Evolutionary conservation across 2,888 invertebrate species (phyloP).

Genomic region (Nemoura dubitans): DNA sequence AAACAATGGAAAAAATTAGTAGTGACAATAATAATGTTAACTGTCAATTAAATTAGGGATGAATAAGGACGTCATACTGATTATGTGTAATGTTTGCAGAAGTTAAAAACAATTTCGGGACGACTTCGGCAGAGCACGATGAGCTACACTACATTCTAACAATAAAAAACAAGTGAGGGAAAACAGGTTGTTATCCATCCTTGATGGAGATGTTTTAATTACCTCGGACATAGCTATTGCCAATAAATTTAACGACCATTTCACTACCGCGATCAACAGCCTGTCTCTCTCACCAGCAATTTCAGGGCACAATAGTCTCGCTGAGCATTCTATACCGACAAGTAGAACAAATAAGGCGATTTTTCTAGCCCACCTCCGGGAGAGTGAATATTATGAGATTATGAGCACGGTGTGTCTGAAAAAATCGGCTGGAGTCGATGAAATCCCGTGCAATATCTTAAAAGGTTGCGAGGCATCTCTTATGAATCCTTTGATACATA

Average conservation of each 20-base stretch:
- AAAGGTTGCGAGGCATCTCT: background rate
- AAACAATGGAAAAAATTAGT: too few species aligned
- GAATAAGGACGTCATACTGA: too few species aligned
- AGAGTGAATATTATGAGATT: slow-evolving; percentile 3
- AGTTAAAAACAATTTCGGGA: too few species aligned
- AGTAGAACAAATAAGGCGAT: background rate
- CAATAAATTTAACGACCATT: background rate
- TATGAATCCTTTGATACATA: background rate
- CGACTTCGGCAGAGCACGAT: too few species aligned
- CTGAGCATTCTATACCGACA: background rate
- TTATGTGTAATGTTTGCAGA: too few species aligned
- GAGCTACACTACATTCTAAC: background rate
- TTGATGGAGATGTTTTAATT: background rate
- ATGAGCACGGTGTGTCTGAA: background rate
- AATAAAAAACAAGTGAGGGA: background rate
- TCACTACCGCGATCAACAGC: background rate
- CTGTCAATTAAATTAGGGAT: too few species aligned
- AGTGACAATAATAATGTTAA: too few species aligned
- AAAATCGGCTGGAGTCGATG: slow-evolving; percentile 8
- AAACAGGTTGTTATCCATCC: background rate
- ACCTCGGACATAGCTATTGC: background rate
- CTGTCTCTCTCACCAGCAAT: background rate
- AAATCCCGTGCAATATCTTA: slow-evolving; percentile 15
- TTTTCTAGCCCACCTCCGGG: background rate
- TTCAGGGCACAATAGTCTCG: background rate